Conservation (phyloP, 2,113 vertebrate genomes). For the Heteronetta atricapilla region DNA sequence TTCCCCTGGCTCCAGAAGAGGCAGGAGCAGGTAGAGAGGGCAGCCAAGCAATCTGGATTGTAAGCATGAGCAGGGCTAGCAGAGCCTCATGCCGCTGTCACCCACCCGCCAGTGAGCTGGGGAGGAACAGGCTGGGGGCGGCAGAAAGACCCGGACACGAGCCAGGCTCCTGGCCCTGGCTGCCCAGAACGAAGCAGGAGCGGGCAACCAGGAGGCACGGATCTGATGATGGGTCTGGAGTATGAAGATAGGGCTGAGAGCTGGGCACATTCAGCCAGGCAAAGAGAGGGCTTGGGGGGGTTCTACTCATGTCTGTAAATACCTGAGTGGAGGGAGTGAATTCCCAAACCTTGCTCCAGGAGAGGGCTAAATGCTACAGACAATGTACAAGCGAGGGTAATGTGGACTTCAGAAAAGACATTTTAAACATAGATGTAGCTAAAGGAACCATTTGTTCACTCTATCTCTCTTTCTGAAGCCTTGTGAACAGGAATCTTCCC, state of each 20-base stretch:
- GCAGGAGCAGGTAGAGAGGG: neutral
- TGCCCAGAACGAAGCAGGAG: too few species aligned
- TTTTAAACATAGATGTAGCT: neutral
- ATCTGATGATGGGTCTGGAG: too few species aligned
- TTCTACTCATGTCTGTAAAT: too few species aligned
- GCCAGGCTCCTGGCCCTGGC: too few species aligned
- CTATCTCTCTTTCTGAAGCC: neutral
- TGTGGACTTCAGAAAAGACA: neutral
- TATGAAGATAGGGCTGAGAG: too few species aligned
- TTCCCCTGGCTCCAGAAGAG: neutral
- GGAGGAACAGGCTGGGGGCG: too few species aligned
- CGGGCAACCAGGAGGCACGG: too few species aligned
- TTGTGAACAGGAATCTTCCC: neutral
- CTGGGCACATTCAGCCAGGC: too few species aligned
- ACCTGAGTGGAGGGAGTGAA: neutral
- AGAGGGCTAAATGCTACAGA: accelerated
- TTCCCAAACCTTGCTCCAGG: neutral
- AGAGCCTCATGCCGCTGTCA: neutral
- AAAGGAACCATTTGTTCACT: neutral
- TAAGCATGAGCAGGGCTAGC: neutral
- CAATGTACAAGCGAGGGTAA: neutral
- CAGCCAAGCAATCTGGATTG: neutral
- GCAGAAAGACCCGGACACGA: too few species aligned
- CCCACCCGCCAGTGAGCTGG: too few species aligned
- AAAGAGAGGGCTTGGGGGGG: too few species aligned